Conservation (phyloP, 2,113 vertebrate species). For the Cryptomyrus ogoouensis region DNA sequence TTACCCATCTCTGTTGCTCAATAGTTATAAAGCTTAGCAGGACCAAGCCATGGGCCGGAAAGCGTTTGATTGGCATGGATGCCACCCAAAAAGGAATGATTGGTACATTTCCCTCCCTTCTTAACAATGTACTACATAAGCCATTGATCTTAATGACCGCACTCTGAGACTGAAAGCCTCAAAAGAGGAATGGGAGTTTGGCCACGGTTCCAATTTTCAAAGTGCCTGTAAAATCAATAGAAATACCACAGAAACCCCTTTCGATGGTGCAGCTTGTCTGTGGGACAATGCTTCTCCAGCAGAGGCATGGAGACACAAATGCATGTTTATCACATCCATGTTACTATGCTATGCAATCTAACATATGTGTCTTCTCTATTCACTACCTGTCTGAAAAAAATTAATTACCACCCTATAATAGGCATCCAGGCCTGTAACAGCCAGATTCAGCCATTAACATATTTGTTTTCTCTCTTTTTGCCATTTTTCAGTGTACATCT, state of each 20-base stretch:
- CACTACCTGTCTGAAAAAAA: not conserved
- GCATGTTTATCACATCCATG: not conserved
- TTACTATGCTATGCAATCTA: not conserved
- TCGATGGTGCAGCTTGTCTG: not conserved
- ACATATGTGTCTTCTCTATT: not conserved
- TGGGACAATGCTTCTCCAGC: not conserved
- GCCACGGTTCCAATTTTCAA: not conserved
- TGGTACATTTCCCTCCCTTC: not conserved
- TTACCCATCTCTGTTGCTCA: not conserved
- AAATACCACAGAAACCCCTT: not conserved
- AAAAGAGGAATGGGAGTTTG: constrained; percentile 10
- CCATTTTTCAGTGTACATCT: constrained; percentile 8
- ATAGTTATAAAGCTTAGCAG: not conserved
- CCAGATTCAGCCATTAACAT: not conserved
- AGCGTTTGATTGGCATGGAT: not conserved
- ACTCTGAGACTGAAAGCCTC: constrained; percentile 6
- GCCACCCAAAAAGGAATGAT: not conserved
- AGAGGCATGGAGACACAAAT: not conserved
- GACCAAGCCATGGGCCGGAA: not conserved
- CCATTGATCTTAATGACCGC: constrained; percentile 9
- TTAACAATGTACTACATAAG: not conserved
- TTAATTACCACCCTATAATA: not conserved
- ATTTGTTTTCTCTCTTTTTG: not conserved
- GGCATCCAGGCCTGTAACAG: not conserved
- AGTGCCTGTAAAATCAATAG: not conserved